phyloP scores from a whole-genome alignment of 92 coral and sea anemone species.

The Siderastrea siderea region DNA sequence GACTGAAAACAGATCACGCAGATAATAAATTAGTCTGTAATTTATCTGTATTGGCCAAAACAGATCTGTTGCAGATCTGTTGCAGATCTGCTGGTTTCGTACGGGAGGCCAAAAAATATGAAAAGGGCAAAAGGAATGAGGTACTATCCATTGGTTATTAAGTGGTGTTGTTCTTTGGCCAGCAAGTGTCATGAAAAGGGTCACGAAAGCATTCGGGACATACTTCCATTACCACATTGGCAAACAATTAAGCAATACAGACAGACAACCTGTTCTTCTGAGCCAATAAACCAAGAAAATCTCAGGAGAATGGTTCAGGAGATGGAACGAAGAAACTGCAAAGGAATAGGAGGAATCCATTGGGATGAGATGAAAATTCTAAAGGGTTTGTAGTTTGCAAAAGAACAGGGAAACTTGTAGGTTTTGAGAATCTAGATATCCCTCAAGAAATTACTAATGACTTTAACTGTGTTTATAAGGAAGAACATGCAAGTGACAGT shows the following conservation, averaged over 20 bases:
- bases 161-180: slow-evolving; percentile 55
- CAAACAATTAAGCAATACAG: too few species aligned
- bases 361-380: too few species aligned
- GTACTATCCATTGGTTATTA: slow-evolving; percentile 64
- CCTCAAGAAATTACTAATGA: background rate
- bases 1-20: too few species aligned
- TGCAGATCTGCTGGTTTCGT: too few species aligned
- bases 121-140: slow-evolving; percentile 70
- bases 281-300: too few species aligned
- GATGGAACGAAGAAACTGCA: slow-evolving; percentile 55
- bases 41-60: too few species aligned
- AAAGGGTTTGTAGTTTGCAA: too few species aligned
- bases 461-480: background rate
- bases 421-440: slow-evolving; percentile 55
- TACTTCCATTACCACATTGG: slow-evolving; percentile 65
- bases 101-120: slow-evolving; percentile 33
- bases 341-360: slow-evolving; percentile 38
- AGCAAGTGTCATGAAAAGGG: too few species aligned
- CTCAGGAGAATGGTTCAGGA: background rate
- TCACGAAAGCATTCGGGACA: slow-evolving; percentile 22
- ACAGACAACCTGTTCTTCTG: too few species aligned
- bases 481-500: background rate
- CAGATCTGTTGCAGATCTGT: too few species aligned
- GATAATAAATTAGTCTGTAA: too few species aligned
- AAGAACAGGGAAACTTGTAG: slow-evolving; percentile 16